Evolutionary conservation across 2,113 vertebrate species (phyloP).

Genomic region (Carassius carassius): DNA sequence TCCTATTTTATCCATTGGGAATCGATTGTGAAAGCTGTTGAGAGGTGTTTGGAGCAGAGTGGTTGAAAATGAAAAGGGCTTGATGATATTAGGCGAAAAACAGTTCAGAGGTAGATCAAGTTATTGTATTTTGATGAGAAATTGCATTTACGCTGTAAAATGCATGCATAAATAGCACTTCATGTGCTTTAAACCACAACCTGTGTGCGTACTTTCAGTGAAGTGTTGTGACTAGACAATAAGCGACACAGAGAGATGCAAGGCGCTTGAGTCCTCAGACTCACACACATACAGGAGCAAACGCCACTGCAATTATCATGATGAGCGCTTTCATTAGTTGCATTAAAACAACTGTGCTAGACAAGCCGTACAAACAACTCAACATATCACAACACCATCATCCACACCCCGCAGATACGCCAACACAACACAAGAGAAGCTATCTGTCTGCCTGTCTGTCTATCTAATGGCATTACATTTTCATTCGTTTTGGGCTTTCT

Average conservation of each 20-base stretch:
- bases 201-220: not conserved
- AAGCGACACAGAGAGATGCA: not conserved
- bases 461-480: not conserved
- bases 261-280: not conserved
- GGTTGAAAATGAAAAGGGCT: not conserved
- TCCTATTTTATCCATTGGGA: not conserved
- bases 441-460: not conserved
- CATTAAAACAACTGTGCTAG: slow-evolving; percentile 58
- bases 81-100: not conserved
- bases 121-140: not conserved
- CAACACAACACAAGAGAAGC: not conserved
- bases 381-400: not conserved
- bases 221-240: slow-evolving; percentile 5
- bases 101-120: no score
- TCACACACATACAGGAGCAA: slow-evolving; percentile 2
- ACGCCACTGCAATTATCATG: slow-evolving; percentile 48
- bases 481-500: not conserved
- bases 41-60: not conserved
- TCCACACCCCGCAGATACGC: not conserved
- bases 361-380: slow-evolving; percentile 52
- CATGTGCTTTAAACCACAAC: not conserved
- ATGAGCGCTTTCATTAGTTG: slow-evolving; percentile 59
- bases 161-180: no score
- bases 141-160: not conserved
- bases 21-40: not conserved